Conservation (phyloP, 1,140 invertebrate genomes). For the Teleogryllus occipitalis region DNA sequence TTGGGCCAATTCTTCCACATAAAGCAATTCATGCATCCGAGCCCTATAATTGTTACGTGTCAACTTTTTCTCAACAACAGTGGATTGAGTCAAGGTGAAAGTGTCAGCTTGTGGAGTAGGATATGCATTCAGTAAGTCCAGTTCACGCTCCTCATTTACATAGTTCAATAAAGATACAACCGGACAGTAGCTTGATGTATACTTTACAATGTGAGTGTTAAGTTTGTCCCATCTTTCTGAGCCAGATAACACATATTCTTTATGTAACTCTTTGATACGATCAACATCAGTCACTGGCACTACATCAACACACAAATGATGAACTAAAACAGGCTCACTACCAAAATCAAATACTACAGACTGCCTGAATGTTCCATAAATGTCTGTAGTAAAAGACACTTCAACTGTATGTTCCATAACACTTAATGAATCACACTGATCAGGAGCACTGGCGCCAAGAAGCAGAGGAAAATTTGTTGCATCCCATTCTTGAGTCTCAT, state of each 20-base stretch:
- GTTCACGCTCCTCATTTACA: conserved; percentile 43
- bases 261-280: conserved; percentile 56
- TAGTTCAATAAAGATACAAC: conserved; percentile 30
- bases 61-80: conserved; percentile 52
- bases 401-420: conserved; percentile 47
- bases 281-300: conserved; percentile 57
- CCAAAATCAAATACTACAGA: conserved; percentile 73
- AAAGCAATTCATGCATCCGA: conserved; percentile 68
- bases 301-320: conserved; percentile 70
- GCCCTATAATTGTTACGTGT: conserved; percentile 67
- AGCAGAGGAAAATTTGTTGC: conserved; percentile 9
- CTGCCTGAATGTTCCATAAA: conserved; percentile 75
- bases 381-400: conserved; percentile 60
- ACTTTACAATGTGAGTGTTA: conserved; percentile 51
- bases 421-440: conserved; percentile 22
- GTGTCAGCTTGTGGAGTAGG: conserved; percentile 55
- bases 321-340: conserved; percentile 55
- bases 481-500: conserved; percentile 45
- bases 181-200: conserved; percentile 36
- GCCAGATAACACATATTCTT: conserved; percentile 49
- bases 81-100: conserved; percentile 59
- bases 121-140: conserved; percentile 53
- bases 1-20: conserved; percentile 70
- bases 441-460: conserved; percentile 11
- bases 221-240: conserved; percentile 51